Percentiles rank a stretch among this genome's conserved stretches.
phyloP scores from a whole-genome alignment of 2,888 invertebrate species.

The Ceramica pisi region DNA sequence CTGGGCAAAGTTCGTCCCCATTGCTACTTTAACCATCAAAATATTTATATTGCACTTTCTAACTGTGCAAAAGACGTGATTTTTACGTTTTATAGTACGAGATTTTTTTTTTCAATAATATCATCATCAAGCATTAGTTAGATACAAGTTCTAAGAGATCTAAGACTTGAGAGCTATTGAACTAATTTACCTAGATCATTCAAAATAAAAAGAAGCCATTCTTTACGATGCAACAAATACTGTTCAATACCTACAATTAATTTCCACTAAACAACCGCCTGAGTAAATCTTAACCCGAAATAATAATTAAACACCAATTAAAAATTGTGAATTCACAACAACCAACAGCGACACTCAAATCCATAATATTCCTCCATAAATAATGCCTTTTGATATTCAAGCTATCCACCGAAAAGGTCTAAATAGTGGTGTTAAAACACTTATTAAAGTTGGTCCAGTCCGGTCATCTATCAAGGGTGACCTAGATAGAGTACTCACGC shows the following conservation, averaged over 20 bases:
- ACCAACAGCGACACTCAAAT: slow-evolving; percentile 12
- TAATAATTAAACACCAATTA: slow-evolving; percentile 26
- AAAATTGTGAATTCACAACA: slow-evolving; percentile 16
- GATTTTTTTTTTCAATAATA: too few relatives aligned
- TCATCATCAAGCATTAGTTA: too few relatives aligned
- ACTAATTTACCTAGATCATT: too few relatives aligned
- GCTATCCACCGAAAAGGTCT: slow-evolving; percentile 51
- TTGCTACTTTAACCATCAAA: too few relatives aligned
- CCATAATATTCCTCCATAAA: slow-evolving; percentile 42
- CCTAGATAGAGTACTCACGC: slow-evolving; percentile 65
- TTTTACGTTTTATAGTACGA: too few relatives aligned
- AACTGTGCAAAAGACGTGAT: too few relatives aligned
- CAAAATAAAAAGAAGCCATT: too few relatives aligned
- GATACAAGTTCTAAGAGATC: too few relatives aligned
- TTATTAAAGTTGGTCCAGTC: slow-evolving; percentile 64
- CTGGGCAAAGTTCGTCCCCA: too few relatives aligned
- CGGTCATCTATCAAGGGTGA: slow-evolving; percentile 72
- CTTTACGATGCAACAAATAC: too few relatives aligned
- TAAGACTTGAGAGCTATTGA: too few relatives aligned
- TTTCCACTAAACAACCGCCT: background rate
- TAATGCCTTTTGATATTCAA: slow-evolving; percentile 55
- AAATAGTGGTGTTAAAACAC: slow-evolving; percentile 60
- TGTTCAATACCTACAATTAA: background rate
- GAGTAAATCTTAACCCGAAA: background rate
- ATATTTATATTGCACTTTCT: too few relatives aligned